Conservation (phyloP, 2,888 invertebrate species). For the Caradrina kadenii region DNA sequence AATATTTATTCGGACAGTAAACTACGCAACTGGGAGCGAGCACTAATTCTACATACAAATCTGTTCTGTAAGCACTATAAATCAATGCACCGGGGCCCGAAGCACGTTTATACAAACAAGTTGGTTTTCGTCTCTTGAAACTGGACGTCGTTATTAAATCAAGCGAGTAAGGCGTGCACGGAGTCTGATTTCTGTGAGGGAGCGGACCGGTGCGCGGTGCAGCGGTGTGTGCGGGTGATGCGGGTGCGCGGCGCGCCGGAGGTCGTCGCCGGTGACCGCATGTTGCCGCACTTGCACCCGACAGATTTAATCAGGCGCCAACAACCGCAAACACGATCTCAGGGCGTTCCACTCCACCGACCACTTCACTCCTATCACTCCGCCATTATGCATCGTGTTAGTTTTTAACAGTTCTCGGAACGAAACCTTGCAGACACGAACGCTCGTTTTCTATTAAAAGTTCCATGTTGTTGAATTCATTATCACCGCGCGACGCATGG, state of each 20-base stretch:
- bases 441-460: slow-evolving; percentile 64
- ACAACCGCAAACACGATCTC: slow-evolving; percentile 79
- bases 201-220: slow-evolving; percentile 22
- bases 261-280: slow-evolving; percentile 69
- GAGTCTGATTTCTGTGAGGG: slow-evolving; percentile 52
- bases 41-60: slow-evolving; percentile 32
- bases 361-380: slow-evolving; percentile 64
- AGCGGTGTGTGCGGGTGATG: slow-evolving; percentile 28
- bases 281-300: slow-evolving; percentile 73
- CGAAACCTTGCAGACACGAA: slow-evolving; percentile 59
- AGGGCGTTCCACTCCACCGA: slow-evolving; percentile 74
- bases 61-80: slow-evolving; percentile 28
- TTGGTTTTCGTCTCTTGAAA: slow-evolving; percentile 45
- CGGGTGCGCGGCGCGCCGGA: slow-evolving; percentile 47
- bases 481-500: slow-evolving; percentile 42
- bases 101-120: slow-evolving; percentile 41
- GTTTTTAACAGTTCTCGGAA: slow-evolving; percentile 59
- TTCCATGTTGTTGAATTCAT: slow-evolving; percentile 50
- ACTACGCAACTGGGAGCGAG: slow-evolving; percentile 38
- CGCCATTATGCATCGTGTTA: slow-evolving; percentile 59
- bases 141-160: slow-evolving; percentile 58
- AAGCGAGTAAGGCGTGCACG: slow-evolving; percentile 45
- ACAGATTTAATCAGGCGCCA: slow-evolving; percentile 81
- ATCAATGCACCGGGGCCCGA: slow-evolving; percentile 38
- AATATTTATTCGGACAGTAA: slow-evolving; percentile 56